Conservation (phyloP, 2,113 vertebrate species). For the Romanogobio albipinnatus region DNA sequence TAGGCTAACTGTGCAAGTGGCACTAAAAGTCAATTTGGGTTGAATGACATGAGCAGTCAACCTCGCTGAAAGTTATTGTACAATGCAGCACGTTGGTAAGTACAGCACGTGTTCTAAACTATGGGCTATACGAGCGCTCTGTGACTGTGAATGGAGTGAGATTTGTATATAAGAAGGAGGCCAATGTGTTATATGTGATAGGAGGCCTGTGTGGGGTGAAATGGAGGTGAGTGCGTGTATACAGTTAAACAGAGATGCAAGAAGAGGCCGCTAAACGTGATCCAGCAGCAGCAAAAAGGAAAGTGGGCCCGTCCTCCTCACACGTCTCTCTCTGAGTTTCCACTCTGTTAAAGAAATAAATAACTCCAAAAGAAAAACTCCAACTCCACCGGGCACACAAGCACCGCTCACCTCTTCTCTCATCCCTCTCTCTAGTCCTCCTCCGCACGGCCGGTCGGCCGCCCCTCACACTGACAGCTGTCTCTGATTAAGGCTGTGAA, state of each 20-base stretch:
- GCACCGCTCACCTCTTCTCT: slow-evolving; percentile 44
- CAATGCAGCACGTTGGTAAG: background rate
- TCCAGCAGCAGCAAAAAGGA: slow-evolving; percentile 54
- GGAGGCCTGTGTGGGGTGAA: slow-evolving; percentile 26
- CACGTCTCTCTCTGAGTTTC: slow-evolving; percentile 51
- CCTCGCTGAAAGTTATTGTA: slow-evolving; percentile 1
- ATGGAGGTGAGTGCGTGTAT: background rate
- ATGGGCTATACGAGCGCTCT: background rate
- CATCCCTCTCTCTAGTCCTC: slow-evolving; percentile 48
- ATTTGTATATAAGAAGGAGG: slow-evolving; percentile 2
- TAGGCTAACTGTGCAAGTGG: background rate
- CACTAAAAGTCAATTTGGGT: background rate
- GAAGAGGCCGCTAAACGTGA: slow-evolving; percentile 16
- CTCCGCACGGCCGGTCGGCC: slow-evolving; percentile 45
- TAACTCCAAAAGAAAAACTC: slow-evolving; percentile 4
- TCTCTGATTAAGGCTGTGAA: slow-evolving; percentile 82
- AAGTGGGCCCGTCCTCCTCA: slow-evolving; percentile 61
- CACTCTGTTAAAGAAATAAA: slow-evolving; percentile 54
- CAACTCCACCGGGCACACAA: slow-evolving; percentile 44
- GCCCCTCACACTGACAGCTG: slow-evolving; percentile 79
- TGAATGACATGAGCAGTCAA: background rate
- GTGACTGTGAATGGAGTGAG: slow-evolving; percentile 12
- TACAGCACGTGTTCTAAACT: background rate
- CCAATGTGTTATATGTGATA: slow-evolving; percentile 12
- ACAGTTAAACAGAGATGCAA: background rate